A percentile compares a stretch with the other conserved stretches of the same genome.
phyloP scores from a whole-genome alignment of 1,140 invertebrate genomes.

The Sesamia nonagrioides region DNA sequence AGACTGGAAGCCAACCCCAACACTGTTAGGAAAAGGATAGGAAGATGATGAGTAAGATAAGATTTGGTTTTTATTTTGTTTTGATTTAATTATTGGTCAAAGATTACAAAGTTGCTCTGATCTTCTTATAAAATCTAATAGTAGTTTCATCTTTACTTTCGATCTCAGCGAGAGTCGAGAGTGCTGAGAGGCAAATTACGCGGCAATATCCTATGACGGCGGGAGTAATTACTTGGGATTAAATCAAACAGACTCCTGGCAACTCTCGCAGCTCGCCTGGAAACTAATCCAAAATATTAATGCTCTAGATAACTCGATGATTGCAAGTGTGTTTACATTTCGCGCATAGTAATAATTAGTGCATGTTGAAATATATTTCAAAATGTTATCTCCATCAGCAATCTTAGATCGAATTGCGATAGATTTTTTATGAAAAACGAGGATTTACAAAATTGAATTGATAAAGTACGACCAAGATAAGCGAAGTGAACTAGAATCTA shows the following conservation, averaged over 20 bases:
- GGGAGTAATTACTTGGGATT: conserved; percentile 75
- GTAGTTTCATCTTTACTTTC: not conserved
- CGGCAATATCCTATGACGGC: conserved; percentile 61
- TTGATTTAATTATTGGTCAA: too few species aligned
- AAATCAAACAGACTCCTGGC: conserved; percentile 65
- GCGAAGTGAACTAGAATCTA: not conserved
- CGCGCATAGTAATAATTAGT: conserved; percentile 20
- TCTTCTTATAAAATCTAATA: not conserved
- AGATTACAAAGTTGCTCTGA: too few species aligned
- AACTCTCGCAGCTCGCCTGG: conserved; percentile 54
- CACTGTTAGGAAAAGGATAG: too few species aligned
- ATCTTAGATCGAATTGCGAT: conserved; percentile 8
- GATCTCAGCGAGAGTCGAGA: conserved; percentile 49
- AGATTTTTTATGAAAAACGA: conserved; percentile 12
- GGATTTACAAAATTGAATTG: conserved; percentile 11
- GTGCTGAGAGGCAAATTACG: conserved; percentile 7
- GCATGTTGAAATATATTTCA: conserved; percentile 32
- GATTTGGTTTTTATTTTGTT: too few species aligned
- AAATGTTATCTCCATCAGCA: conserved; percentile 11
- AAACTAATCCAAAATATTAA: conserved; percentile 56
- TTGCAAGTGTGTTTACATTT: conserved; percentile 57
- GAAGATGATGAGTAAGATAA: too few species aligned
- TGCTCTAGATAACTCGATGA: conserved; percentile 55
- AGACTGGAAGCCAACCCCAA: too few species aligned
- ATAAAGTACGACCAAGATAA: conserved; percentile 4